These are phyloP conservation scores for Phanerotoma sp. DNA, from an alignment of 2,888 invertebrate genomes.

Conservation along the genomic window DNA sequence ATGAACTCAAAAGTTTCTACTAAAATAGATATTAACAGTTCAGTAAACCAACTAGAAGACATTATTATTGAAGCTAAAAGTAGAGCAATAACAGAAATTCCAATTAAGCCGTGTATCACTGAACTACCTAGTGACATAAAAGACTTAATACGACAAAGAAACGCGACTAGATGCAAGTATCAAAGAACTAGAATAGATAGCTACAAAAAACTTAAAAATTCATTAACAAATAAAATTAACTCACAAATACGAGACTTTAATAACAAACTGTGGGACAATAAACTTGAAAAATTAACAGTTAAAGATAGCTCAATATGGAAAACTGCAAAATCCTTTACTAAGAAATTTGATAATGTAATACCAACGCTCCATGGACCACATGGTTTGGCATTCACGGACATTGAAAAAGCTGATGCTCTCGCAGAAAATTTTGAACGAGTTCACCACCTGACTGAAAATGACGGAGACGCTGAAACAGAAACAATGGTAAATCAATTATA, in stretches of 20 bases:
- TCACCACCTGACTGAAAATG: slow-evolving; percentile 24
- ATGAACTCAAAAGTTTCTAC: background rate
- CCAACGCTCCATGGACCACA: slow-evolving; percentile 21
- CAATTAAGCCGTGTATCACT: background rate
- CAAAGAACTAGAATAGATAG: slow-evolving; percentile 12
- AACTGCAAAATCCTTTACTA: slow-evolving; percentile 25
- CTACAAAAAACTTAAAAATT: slow-evolving; percentile 5
- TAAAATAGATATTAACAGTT: slow-evolving; percentile 4
- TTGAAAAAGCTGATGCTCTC: slow-evolving; percentile 26
- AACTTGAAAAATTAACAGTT: slow-evolving; percentile 17
- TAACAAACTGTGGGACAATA: slow-evolving; percentile 23
- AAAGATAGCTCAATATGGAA: slow-evolving; percentile 28
- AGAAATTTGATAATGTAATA: slow-evolving; percentile 12
- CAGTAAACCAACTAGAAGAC: too few relatives aligned
- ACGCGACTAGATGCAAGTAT: slow-evolving; percentile 12
- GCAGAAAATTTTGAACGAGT: slow-evolving; percentile 26
- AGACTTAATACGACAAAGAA: slow-evolving; percentile 16
- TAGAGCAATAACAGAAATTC: slow-evolving; percentile 1
- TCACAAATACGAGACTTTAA: slow-evolving; percentile 8
- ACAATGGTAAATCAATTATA: slow-evolving; percentile 1
- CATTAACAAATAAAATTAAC: slow-evolving; percentile 11
- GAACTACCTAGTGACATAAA: slow-evolving; percentile 4
- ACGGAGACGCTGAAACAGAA: slow-evolving; percentile 13
- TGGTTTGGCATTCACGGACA: slow-evolving; percentile 15
- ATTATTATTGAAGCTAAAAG: background rate